A percentile compares a stretch with the other conserved stretches of the same genome.
Conservation (phyloP, 2,797 vertebrate genomes). For the Gallinago solitaria region DNA sequence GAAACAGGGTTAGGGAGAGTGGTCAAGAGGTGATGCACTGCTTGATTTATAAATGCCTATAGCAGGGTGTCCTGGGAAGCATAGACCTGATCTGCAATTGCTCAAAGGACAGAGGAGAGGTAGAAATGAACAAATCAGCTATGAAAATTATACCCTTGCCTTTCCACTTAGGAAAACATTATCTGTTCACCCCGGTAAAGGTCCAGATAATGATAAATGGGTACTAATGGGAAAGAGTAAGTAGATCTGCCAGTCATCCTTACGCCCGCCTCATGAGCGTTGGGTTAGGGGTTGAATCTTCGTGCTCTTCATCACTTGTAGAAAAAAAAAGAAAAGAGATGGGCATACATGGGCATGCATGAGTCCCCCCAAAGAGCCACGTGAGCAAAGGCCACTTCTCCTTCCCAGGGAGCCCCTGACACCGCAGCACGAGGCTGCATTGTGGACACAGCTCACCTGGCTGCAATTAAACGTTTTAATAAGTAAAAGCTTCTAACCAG, state of each 20-base stretch:
- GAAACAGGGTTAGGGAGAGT: not conserved
- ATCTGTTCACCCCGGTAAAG: not conserved
- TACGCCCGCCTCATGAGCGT: not conserved
- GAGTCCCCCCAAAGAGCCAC: not conserved
- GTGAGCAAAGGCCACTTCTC: not conserved
- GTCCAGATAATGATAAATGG: constrained; percentile 3
- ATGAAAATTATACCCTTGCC: constrained; percentile 49
- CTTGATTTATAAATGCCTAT: not conserved
- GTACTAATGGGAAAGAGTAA: constrained; percentile 15
- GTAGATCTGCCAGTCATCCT: not conserved
- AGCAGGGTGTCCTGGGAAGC: not conserved
- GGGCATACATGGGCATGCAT: not conserved
- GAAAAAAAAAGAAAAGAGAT: not conserved
- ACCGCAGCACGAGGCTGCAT: fast-evolving
- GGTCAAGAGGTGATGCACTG: not conserved
- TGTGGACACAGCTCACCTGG: not conserved
- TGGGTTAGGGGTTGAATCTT: not conserved
- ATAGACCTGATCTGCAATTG: not conserved
- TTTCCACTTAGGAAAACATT: constrained; percentile 30
- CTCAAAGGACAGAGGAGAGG: not conserved
- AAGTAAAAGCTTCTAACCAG: not conserved
- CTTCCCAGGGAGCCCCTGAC: not conserved
- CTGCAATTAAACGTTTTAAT: not conserved
- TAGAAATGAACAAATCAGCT: constrained; percentile 21
- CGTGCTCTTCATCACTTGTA: not conserved